Evolutionary conservation across 1,140 invertebrate species (phyloP), one percentile per base, ranked within the genome.

Genomic region (Drosophila prosaltans): DNA sequence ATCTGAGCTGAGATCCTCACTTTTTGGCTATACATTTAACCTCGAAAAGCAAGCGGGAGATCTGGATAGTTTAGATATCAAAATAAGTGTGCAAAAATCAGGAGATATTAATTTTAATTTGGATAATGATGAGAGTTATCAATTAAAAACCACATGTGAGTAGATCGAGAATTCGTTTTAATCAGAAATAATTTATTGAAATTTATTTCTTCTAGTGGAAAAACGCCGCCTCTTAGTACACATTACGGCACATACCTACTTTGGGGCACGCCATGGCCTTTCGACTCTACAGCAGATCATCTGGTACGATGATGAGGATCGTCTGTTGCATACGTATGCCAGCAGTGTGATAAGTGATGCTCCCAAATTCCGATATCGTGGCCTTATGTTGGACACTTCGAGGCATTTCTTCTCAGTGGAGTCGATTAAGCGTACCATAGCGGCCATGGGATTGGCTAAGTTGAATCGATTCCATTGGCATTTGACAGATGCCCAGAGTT

Each of bases 391-490:
- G 21, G 97, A 97, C 88, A 97, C 96, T 0, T 94, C 95, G 0
- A 92, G 96, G 36, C 96, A 97, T 92, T 97, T 94, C 84, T 94
- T 97, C 74, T 94, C 95, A 0, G 91, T 97, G 3, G 86, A 93
- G 1, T 93, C 95, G 40, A 94, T 98, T n/a, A 93, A 95, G 73
- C 93, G 95, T 16, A 96, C 96, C 0, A 93, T 97, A 16, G 95
- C 96, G 64, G 96, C 94, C 0, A 96, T 98, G 95, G 95, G 95
- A 2, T 94, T 96, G 11, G 94, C 94, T 65, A 98, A 98, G 92
- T 93, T 98, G 59, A 98, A 98, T 92, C 95, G 96, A 7, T 95
- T 98, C 64, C 97, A 97, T 91, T 97, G 96, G 96, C 97, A 98
- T 83, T 94, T 96, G 0, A 96, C 96, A 2, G 97, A 97, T 86